These are phyloP conservation scores for Hemitrygon akajei DNA, from an alignment of 2,797 vertebrate genomes.

Conservation along the genomic window DNA sequence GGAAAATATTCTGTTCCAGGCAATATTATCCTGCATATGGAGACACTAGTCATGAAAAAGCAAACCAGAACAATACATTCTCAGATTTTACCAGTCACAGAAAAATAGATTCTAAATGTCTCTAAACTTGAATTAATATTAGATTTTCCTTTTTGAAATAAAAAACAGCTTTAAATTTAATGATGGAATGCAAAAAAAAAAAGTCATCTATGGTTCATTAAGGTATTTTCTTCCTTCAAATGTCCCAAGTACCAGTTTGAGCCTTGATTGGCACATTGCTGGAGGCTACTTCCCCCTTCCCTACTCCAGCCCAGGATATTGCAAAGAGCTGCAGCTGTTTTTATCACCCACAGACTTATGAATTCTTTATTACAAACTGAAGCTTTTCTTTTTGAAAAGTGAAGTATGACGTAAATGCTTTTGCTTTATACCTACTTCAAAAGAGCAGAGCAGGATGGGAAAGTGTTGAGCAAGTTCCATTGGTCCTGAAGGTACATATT, in stretches of 20 bases:
- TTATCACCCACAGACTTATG: conserved; percentile 46
- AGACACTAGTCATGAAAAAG: neutral
- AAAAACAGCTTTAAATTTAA: neutral
- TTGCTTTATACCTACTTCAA: neutral
- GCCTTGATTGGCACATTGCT: conserved; percentile 22
- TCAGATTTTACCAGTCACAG: neutral
- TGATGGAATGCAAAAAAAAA: neutral
- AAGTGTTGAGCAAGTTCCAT: neutral
- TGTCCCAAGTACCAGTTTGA: neutral
- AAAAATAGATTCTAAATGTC: neutral
- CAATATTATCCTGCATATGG: neutral
- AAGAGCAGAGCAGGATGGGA: neutral
- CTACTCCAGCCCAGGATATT: neutral
- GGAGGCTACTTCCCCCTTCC: too few species aligned
- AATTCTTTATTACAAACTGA: conserved; percentile 45
- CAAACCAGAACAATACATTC: neutral
- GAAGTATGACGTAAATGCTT: conserved; percentile 14
- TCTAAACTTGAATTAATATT: neutral
- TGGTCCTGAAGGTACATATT: neutral
- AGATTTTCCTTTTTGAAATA: neutral
- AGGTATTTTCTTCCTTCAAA: neutral
- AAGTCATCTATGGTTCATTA: neutral
- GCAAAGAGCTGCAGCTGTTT: conserved; percentile 38
- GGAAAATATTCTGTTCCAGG: neutral
- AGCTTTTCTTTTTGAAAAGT: conserved; percentile 27